Percentiles rank a stretch among this genome's conserved stretches.
phyloP scores from a whole-genome alignment of 2,113 vertebrate species.

The Amia ocellicauda region DNA sequence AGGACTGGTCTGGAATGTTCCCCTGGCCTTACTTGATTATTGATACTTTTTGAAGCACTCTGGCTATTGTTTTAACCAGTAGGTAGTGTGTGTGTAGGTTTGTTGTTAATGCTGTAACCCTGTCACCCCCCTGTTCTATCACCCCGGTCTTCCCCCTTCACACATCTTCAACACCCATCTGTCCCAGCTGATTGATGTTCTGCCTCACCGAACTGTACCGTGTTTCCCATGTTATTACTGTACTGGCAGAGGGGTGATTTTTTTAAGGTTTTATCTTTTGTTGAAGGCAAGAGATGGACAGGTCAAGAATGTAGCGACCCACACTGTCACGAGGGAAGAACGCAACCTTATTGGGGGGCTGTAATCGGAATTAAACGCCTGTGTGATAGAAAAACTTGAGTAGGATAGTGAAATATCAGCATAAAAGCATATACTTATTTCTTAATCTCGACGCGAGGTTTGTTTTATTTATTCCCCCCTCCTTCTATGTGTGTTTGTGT shows the following conservation, averaged over 20 bases:
- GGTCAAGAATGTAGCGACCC: constrained; percentile 16
- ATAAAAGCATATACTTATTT: constrained; percentile 12
- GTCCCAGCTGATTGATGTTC: constrained; percentile 20
- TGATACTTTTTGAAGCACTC: constrained; percentile 34
- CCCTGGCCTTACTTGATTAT: constrained; percentile 52
- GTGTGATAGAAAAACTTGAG: constrained; percentile 18
- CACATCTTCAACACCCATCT: constrained; percentile 14
- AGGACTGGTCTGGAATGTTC: constrained; percentile 32
- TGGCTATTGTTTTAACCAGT: constrained; percentile 7
- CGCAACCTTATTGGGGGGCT: constrained; percentile 4
- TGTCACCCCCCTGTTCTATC: not conserved
- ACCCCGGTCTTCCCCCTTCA: not conserved
- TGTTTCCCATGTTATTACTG: constrained; percentile 32
- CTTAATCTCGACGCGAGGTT: not conserved
- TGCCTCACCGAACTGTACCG: constrained; percentile 28
- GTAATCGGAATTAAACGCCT: constrained; percentile 14
- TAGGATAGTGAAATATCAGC: constrained; percentile 9
- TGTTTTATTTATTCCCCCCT: too few species aligned
- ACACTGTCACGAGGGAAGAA: not conserved
- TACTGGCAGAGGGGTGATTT: constrained; percentile 39
- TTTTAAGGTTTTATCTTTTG: constrained; percentile 45
- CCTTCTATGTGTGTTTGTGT: constrained; percentile 12
- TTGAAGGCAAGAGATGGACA: constrained; percentile 40
- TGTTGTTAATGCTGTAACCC: constrained; percentile 7
- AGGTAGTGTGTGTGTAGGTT: constrained; percentile 15